Percentiles rank a stretch among this genome's conserved stretches.
These are phyloP conservation scores for Martes martes DNA, from an alignment of 2,113 vertebrate genomes.

Conservation along the genomic window DNA sequence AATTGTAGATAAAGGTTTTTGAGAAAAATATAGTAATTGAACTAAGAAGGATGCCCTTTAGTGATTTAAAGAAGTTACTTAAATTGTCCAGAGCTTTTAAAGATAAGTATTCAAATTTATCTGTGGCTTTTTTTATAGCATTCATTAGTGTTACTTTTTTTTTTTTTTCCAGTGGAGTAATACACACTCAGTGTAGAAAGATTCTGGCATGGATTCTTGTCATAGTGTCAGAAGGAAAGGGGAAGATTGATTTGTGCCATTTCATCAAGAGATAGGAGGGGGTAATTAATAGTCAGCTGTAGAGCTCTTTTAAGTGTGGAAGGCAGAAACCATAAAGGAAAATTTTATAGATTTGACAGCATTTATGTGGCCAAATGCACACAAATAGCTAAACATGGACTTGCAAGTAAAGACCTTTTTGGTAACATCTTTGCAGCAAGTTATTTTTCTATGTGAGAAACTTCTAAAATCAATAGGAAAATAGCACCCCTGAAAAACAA, in stretches of 20 bases:
- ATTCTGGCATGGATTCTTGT: background rate
- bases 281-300: background rate
- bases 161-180: background rate
- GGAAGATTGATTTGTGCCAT: background rate
- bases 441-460: background rate
- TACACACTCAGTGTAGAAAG: background rate
- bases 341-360: background rate
- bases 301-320: background rate
- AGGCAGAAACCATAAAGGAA: background rate
- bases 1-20: constrained; percentile 16
- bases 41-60: background rate
- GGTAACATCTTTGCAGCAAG: background rate
- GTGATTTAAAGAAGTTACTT: constrained; percentile 4
- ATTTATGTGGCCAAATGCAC: background rate
- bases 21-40: background rate
- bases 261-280: background rate
- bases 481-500: background rate
- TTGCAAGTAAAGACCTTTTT: background rate
- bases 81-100: constrained; percentile 28
- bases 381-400: background rate
- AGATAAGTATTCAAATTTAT: constrained; percentile 25
- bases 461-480: background rate
- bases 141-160: background rate
- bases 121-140: background rate
- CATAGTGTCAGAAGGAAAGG: background rate